phyloP scores from a whole-genome alignment of 1,140 invertebrate species.

The Hycleus phaleratus region DNA sequence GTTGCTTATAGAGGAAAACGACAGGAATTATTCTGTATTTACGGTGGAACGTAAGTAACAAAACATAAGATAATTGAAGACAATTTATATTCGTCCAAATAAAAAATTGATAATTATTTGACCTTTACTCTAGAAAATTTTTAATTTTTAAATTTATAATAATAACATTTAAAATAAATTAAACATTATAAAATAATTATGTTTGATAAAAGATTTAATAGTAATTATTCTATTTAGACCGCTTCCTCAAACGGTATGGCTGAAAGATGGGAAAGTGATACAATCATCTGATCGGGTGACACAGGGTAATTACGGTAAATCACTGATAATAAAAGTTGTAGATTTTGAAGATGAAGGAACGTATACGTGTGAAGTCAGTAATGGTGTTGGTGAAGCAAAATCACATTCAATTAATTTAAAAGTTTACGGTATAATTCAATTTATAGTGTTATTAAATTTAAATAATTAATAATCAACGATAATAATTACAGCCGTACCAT shows the following conservation, averaged over 20 bases:
- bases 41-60: constrained; percentile 73
- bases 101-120: no score
- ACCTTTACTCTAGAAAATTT: no score
- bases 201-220: no score
- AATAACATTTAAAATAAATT: no score
- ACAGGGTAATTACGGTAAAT: constrained; percentile 87
- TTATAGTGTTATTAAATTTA: neutral
- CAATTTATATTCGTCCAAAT: no score
- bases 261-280: constrained; percentile 63
- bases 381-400: constrained; percentile 76
- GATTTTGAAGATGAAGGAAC: constrained; percentile 78
- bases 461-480: neutral
- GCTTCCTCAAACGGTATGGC: constrained; percentile 76
- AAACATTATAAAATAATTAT: no score
- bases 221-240: constrained; percentile 43
- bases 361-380: constrained; percentile 87
- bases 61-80: no score
- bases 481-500: constrained; percentile 65
- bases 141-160: no score
- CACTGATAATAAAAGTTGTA: constrained; percentile 76
- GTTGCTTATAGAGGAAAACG: constrained; percentile 74
- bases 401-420: constrained; percentile 77
- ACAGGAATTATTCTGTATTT: constrained; percentile 81
- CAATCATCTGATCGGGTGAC: constrained; percentile 65
- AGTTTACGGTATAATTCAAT: constrained; percentile 54